phyloP scores from a whole-genome alignment of 2,797 vertebrate genomes.

The Natrix natrix region DNA sequence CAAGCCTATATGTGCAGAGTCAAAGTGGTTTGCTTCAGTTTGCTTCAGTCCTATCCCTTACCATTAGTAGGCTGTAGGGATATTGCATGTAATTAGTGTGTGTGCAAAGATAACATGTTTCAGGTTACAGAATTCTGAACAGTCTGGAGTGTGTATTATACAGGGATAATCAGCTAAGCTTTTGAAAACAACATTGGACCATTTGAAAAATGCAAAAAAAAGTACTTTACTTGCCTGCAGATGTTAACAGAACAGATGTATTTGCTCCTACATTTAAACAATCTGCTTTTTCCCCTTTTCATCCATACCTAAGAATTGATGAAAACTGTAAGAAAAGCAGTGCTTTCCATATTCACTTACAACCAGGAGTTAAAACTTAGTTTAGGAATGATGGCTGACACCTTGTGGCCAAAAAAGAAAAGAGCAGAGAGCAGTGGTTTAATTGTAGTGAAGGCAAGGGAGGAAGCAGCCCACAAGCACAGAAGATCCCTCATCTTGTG shows the following conservation, averaged over 20 bases:
- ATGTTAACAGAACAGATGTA: neutral
- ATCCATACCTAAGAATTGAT: no score
- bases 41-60: neutral
- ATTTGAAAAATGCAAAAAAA: neutral
- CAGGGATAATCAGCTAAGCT: neutral
- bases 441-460: neutral
- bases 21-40: neutral
- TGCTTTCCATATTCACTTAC: neutral
- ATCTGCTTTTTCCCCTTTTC: neutral
- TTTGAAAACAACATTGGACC: neutral
- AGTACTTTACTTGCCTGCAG: neutral
- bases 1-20: neutral
- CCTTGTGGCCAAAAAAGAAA: neutral
- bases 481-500: neutral
- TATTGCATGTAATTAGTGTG: neutral
- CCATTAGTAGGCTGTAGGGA: neutral
- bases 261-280: neutral
- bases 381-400: neutral
- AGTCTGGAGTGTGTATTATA: neutral
- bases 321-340: neutral
- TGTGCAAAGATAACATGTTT: neutral
- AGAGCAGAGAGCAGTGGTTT: neutral
- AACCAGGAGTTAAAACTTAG: neutral
- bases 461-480: neutral
- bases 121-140: neutral